phyloP scores from a whole-genome alignment of 2,113 vertebrate genomes.

The Zosterops hypoxanthus region DNA sequence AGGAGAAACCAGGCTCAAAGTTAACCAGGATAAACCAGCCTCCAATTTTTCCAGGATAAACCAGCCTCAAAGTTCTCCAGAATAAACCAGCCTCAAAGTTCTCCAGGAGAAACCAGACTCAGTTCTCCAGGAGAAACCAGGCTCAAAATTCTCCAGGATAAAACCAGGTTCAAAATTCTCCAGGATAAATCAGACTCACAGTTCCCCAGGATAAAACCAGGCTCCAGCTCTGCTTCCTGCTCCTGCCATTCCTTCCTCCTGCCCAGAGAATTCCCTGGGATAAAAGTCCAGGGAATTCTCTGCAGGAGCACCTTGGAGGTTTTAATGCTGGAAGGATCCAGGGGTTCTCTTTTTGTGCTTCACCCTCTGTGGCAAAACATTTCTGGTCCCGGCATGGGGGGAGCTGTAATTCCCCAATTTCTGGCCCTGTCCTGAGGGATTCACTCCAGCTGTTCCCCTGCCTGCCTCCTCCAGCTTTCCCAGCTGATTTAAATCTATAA shows the following conservation, averaged over 20 bases:
- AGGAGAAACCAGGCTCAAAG: no score
- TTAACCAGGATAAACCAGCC: no score
- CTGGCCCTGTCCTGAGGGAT: background rate
- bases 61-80: no score
- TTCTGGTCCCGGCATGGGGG: accelerated
- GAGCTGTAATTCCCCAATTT: background rate
- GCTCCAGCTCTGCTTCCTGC: background rate
- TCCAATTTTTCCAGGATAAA: no score
- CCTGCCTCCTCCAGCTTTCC: background rate
- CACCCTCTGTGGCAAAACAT: background rate
- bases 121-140: no score
- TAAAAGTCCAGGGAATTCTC: background rate
- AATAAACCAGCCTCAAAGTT: no score
- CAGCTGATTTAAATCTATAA: background rate
- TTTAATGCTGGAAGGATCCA: background rate
- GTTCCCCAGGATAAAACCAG: background rate
- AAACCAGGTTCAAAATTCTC: no score
- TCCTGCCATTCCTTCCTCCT: background rate
- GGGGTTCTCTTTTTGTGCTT: background rate
- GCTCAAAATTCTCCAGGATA: no score
- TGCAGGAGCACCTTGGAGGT: background rate
- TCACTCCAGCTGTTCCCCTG: background rate
- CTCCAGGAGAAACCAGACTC: no score
- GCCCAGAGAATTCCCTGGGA: background rate
- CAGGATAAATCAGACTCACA: no score